Conservation (phyloP, 2,888 invertebrate genomes). For the Tenthredo amoena region DNA sequence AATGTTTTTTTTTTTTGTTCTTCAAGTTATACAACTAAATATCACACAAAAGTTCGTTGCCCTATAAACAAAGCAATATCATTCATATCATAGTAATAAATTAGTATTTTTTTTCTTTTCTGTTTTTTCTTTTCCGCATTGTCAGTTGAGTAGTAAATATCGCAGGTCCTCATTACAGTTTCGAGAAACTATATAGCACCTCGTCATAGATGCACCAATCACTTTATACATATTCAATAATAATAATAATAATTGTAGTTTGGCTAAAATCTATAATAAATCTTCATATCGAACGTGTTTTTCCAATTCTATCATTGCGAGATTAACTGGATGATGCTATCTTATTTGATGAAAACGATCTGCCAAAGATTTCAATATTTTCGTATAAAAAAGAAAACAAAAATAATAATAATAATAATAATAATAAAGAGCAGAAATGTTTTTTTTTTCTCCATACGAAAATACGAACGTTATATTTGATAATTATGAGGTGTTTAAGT, state of each 20-base stretch:
- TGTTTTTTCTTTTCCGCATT: constrained; percentile 1
- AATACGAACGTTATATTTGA: neutral
- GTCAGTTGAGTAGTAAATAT: constrained; percentile 50
- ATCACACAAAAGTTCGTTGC: constrained; percentile 69
- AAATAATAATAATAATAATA: no score
- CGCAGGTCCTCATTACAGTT: neutral
- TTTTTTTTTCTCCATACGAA: neutral
- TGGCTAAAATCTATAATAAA: neutral
- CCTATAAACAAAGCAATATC: constrained; percentile 56
- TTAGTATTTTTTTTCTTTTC: neutral
- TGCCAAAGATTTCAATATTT: neutral
- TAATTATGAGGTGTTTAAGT: no score
- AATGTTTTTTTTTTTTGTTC: constrained; percentile 47
- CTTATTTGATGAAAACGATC: neutral
- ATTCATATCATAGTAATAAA: constrained; percentile 52
- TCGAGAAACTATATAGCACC: neutral
- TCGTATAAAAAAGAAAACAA: neutral
- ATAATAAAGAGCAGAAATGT: no score
- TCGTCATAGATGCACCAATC: neutral
- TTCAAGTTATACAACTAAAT: constrained; percentile 64
- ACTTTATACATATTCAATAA: neutral
- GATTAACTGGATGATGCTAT: neutral
- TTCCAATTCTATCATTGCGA: neutral
- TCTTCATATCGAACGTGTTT: neutral
- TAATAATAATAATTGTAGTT: neutral